A percentile compares a stretch with the other conserved stretches of the same genome.
Conservation (phyloP, 2,797 vertebrate genomes). For the Platyrinchus mystaceus region DNA sequence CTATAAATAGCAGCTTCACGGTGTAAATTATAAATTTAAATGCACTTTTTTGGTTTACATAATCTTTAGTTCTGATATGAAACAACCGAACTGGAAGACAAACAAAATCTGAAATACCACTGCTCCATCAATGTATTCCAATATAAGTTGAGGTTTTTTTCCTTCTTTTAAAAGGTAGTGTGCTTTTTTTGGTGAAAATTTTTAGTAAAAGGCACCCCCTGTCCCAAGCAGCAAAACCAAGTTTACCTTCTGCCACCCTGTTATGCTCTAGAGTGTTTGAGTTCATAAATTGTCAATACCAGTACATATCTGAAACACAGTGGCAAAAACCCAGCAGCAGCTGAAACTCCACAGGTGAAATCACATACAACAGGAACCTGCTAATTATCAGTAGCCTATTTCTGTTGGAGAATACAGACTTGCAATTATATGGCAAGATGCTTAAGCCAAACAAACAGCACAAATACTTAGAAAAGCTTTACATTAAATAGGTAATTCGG, state of each 20-base stretch:
- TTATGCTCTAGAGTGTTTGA: not conserved
- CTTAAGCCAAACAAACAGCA: not conserved
- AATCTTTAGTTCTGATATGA: not conserved
- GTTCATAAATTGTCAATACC: not conserved
- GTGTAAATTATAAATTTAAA: not conserved
- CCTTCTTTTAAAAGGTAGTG: not conserved
- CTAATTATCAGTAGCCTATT: not conserved
- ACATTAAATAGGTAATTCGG: not conserved
- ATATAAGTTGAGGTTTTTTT: not conserved
- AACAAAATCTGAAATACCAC: not conserved
- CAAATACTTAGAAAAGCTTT: not conserved
- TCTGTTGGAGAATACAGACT: not conserved
- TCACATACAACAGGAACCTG: not conserved
- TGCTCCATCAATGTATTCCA: not conserved
- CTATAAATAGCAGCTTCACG: not conserved
- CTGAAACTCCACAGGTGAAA: not conserved
- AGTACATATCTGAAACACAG: not conserved
- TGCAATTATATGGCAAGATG: not conserved
- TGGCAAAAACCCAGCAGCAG: not conserved
- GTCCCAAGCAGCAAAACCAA: not conserved
- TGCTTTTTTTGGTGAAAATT: not conserved
- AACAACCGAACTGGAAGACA: not conserved
- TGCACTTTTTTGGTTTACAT: not conserved
- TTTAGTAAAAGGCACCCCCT: not conserved
- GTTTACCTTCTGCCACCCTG: not conserved